Evolutionary conservation across 2,113 vertebrate genomes (phyloP), one percentile per base, ranked within the genome.

Genomic region (Siniperca chuatsi): DNA sequence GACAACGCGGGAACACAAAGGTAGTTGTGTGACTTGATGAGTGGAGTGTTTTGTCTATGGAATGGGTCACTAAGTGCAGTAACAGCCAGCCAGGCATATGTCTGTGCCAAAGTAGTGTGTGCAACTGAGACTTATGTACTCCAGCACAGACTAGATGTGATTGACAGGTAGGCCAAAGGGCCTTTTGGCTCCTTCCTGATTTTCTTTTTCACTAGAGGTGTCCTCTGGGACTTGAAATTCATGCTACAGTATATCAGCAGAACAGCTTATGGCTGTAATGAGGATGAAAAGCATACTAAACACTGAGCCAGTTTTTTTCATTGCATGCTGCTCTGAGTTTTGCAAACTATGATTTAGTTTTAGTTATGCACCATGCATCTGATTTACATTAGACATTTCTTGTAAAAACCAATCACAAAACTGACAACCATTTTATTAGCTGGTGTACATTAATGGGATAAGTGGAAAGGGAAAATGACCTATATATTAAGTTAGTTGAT

Each of bases 101-200:
- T 85, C 79, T 83, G 81, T 85, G 90, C 89, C 85, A 93, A 84
- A 79, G 74, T 68, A 76, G 62, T 58, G 70, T 90, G 83, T 86
- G 79, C 78, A 78, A 89, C 87, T 71, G 90, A 95, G 87, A 82
- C 86, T 90, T 84, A 55, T 86, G 90, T 85, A 75, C 80, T 79
- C 20, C 54, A 54, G 84, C 75, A 54, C 83, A 77, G 55, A 64
- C 66, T 71, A 57, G 79, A 78, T 73, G 87, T 95, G 93, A 95
- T 93, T 94, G 95, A 94, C 94, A 94, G 93, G 80, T 89, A 69
- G 87, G 90, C 93, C 88, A 85, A 87, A 73, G 87, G 94, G 90
- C 88, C 83, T 84, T 37, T 80, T 92, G 90, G 90, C 89, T 92
- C 88, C 82, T 78, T 92, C 87, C 82, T 89, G 87, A 83, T 90